These are phyloP conservation scores for Gallinago nigripennis DNA, from an alignment of 2,797 vertebrate species.

Conservation along the genomic window DNA sequence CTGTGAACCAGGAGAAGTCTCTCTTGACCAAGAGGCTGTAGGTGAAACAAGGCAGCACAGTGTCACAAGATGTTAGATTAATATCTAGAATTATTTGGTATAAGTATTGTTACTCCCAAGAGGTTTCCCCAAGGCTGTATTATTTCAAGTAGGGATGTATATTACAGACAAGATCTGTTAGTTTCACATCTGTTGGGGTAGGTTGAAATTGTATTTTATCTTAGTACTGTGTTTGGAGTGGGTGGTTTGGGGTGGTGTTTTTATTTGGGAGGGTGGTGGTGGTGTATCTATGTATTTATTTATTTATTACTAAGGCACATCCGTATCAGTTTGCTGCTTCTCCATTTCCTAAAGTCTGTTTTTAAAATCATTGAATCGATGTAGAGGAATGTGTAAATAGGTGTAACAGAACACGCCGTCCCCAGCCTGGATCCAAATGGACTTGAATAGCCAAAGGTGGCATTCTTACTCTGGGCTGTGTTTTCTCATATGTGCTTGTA, in stretches of 20 bases:
- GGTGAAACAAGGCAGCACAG: background rate
- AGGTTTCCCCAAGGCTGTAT: background rate
- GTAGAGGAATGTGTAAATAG: background rate
- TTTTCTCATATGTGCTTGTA: background rate
- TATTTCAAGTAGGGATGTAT: background rate
- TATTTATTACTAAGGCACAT: background rate
- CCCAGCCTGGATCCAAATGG: background rate
- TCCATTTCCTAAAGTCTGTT: background rate
- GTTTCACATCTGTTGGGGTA: background rate
- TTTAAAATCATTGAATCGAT: background rate
- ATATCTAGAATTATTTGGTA: background rate
- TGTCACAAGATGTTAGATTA: background rate
- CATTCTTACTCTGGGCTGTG: background rate
- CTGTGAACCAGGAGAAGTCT: background rate
- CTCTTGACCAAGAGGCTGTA: background rate
- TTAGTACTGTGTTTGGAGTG: background rate
- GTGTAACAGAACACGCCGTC: background rate
- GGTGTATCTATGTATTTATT: background rate
- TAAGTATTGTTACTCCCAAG: background rate
- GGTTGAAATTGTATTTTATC: background rate
- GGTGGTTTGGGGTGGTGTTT: background rate
- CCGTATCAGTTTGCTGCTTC: background rate
- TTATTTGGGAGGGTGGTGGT: fast-evolving
- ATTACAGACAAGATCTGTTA: background rate
- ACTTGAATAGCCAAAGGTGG: background rate